Percentiles rank a stretch among this genome's conserved stretches.
Evolutionary conservation across 1,140 invertebrate species (phyloP).

Genomic region (Bursaphelenchus mucronatus): DNA sequence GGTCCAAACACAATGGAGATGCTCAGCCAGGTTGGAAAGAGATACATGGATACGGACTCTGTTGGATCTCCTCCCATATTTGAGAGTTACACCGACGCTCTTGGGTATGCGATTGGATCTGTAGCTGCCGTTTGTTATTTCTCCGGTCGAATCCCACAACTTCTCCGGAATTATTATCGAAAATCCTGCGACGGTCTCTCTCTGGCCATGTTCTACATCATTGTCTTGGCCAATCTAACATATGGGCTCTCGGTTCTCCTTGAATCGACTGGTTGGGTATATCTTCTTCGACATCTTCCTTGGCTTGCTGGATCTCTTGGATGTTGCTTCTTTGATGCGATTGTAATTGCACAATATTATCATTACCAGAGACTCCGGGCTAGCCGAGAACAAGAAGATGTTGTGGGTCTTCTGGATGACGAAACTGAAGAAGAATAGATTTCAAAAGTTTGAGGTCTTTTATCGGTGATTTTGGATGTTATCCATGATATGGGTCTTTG

Average conservation of each 20-base stretch:
- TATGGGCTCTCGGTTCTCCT: slow-evolving; percentile 54
- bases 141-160: slow-evolving; percentile 56
- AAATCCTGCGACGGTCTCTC: slow-evolving; percentile 58
- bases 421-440: no score
- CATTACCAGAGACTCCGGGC: slow-evolving; percentile 45
- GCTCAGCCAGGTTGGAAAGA: no score
- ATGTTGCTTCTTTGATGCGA: slow-evolving; percentile 55
- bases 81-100: slow-evolving; percentile 41
- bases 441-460: no score
- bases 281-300: slow-evolving; percentile 55
- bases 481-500: no score
- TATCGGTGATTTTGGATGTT: no score
- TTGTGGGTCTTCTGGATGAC: no score
- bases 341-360: slow-evolving; percentile 57
- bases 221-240: slow-evolving; percentile 59
- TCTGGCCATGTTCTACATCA: slow-evolving; percentile 60
- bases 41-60: no score
- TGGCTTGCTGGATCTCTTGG: slow-evolving; percentile 58
- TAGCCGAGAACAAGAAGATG: no score
- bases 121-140: slow-evolving; percentile 59
- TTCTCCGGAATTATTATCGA: slow-evolving; percentile 58
- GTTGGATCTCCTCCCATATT: slow-evolving; percentile 36
- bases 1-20: background rate
- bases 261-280: slow-evolving; percentile 55
- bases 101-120: slow-evolving; percentile 58